A percentile compares a stretch with the other conserved stretches of the same genome.
These are phyloP conservation scores for Drosophila sp. DNA, from an alignment of 1,140 invertebrate genomes.

Conservation along the genomic window DNA sequence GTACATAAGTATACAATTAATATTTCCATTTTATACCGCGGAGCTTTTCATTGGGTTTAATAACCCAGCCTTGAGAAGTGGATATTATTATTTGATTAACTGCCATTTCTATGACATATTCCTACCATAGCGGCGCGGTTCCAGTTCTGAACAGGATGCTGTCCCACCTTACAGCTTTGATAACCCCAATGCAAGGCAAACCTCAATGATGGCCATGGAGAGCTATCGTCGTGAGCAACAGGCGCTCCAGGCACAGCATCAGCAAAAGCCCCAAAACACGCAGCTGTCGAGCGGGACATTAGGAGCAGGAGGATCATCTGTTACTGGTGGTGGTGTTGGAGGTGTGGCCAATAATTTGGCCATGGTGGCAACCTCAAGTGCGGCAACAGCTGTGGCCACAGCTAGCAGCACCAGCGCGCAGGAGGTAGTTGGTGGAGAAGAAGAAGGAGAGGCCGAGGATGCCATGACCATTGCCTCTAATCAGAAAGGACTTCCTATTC, in stretches of 20 bases:
- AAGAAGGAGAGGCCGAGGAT: conserved; percentile 46
- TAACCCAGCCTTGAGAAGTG: background rate
- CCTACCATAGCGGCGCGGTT: conserved; percentile 64
- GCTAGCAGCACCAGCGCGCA: conserved; percentile 31
- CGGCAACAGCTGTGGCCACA: conserved; percentile 58
- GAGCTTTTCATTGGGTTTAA: background rate
- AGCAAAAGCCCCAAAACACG: conserved; percentile 47
- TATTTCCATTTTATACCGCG: background rate
- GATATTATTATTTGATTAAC: conserved; percentile 11
- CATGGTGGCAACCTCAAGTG: conserved; percentile 65
- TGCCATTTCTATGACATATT: conserved; percentile 8
- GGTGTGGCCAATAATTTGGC: conserved; percentile 59
- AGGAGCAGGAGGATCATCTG: conserved; percentile 21
- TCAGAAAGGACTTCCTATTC: conserved; percentile 69
- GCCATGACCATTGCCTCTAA: conserved; percentile 54
- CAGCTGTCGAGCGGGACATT: conserved; percentile 31
- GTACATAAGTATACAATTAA: no score
- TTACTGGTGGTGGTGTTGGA: conserved; percentile 25
- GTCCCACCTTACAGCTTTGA: conserved; percentile 81
- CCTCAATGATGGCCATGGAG: conserved; percentile 82
- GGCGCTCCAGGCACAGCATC: conserved; percentile 51
- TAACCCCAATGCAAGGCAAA: conserved; percentile 79
- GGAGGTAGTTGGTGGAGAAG: conserved; percentile 34
- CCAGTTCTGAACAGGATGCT: conserved; percentile 77
- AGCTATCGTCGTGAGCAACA: conserved; percentile 77